A percentile compares a stretch with the other conserved stretches of the same genome.
phyloP scores from a whole-genome alignment of 2,888 invertebrate genomes.

The Kryphioiulus occultus region DNA sequence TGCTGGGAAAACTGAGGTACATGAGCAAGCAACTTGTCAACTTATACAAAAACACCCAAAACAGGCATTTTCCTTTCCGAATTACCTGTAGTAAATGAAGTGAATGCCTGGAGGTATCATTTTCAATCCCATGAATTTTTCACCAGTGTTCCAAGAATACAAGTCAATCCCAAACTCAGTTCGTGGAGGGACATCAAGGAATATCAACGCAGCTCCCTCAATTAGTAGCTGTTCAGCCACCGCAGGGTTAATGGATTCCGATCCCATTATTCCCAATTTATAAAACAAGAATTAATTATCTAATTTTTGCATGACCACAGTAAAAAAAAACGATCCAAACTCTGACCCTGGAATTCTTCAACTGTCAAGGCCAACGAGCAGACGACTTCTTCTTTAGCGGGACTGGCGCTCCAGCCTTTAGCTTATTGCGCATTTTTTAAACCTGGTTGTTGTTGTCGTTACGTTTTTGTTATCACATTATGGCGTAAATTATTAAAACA shows the following conservation, averaged over 20 bases:
- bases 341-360: background rate
- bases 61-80: background rate
- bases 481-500: background rate
- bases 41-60: no score
- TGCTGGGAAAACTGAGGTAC: no score
- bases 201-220: conserved; percentile 83
- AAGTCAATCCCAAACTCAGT: conserved; percentile 98
- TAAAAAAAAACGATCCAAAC: no score
- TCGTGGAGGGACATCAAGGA: conserved; percentile 84
- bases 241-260: conserved; percentile 72
- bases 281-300: no score
- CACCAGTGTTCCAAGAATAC: conserved; percentile 87
- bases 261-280: background rate
- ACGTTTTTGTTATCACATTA: background rate
- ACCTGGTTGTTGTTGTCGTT: background rate
- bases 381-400: background rate
- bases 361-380: background rate
- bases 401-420: background rate
- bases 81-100: conserved; percentile 86
- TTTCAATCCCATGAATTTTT: conserved; percentile 93
- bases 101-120: conserved; percentile 99
- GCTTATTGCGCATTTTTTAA: background rate
- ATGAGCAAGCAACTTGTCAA: no score
- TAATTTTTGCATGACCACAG: no score
- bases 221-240: conserved; percentile 77